These are phyloP conservation scores for Watsonalla cultraria DNA, from an alignment of 2,888 invertebrate genomes.

Conservation along the genomic window DNA sequence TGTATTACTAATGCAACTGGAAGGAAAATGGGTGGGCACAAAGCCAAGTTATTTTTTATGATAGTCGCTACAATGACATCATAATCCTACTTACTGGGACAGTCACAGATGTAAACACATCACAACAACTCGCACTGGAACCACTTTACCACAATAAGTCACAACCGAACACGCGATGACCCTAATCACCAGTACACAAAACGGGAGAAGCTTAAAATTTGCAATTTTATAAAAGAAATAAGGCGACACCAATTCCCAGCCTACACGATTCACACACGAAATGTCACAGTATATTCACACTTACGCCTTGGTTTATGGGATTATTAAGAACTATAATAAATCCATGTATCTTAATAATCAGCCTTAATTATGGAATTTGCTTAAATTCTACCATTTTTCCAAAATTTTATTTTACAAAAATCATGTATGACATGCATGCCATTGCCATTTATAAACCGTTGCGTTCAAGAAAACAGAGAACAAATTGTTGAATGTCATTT, in stretches of 20 bases:
- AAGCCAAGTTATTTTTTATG: constrained; percentile 73
- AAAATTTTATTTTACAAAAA: constrained; percentile 52
- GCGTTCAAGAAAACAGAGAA: constrained; percentile 47
- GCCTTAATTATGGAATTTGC: constrained; percentile 26
- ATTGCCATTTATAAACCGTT: constrained; percentile 61
- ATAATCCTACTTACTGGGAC: constrained; percentile 64
- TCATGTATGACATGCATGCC: constrained; percentile 72
- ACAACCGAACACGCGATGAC: constrained; percentile 24
- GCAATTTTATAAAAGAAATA: constrained; percentile 46
- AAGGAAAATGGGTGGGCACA: constrained; percentile 76
- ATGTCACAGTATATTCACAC: constrained; percentile 29
- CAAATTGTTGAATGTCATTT: constrained; percentile 27
- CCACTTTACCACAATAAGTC: constrained; percentile 35
- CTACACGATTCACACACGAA: constrained; percentile 60
- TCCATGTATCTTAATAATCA: constrained; percentile 19
- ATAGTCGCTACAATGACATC: constrained; percentile 71
- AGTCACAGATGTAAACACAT: constrained; percentile 76
- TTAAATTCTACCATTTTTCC: constrained; percentile 49
- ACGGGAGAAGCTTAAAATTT: constrained; percentile 37
- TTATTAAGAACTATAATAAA: constrained; percentile 40
- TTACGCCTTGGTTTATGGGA: constrained; percentile 24
- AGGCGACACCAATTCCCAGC: constrained; percentile 61
- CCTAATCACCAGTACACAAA: constrained; percentile 32
- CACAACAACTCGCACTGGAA: constrained; percentile 48
- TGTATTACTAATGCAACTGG: constrained; percentile 55